Conservation (phyloP, 35 echinoderm and acorn worm species). For the Ptychodera flava region DNA sequence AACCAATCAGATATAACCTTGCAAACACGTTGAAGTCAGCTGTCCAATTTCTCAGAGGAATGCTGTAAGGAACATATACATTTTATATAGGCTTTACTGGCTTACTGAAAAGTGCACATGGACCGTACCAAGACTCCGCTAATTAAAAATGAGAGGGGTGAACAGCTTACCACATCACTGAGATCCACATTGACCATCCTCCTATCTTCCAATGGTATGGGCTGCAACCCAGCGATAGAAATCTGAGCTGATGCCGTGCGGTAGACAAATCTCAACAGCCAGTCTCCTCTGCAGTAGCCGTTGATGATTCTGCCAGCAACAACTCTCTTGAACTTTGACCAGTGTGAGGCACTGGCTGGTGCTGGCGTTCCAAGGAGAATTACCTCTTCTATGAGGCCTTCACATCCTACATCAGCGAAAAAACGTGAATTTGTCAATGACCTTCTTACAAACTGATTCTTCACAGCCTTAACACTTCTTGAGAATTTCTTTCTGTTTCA, state of each 20-base stretch:
- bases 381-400: constrained; percentile 82
- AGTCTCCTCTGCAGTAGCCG: constrained; percentile 84
- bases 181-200: constrained; percentile 82
- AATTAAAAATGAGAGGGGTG: no score
- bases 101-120: no score
- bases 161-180: constrained; percentile 75
- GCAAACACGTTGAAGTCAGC: no score
- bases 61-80: not conserved
- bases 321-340: constrained; percentile 65
- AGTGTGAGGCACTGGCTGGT: constrained; percentile 35
- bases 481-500: no score
- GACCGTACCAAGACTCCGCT: no score
- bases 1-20: no score
- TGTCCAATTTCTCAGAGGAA: not conserved
- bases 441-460: not conserved
- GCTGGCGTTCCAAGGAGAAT: constrained; percentile 71
- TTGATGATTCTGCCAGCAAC: constrained; percentile 91
- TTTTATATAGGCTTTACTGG: no score
- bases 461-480: no score
- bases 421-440: not conserved
- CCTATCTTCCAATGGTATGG: constrained; percentile 56
- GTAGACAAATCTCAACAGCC: constrained; percentile 93
- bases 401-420: constrained; percentile 43
- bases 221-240: constrained; percentile 67
- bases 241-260: constrained; percentile 82